These are phyloP conservation scores for Aspiorhynchus laticeps DNA, from an alignment of 2,113 vertebrate species.

Conservation along the genomic window DNA sequence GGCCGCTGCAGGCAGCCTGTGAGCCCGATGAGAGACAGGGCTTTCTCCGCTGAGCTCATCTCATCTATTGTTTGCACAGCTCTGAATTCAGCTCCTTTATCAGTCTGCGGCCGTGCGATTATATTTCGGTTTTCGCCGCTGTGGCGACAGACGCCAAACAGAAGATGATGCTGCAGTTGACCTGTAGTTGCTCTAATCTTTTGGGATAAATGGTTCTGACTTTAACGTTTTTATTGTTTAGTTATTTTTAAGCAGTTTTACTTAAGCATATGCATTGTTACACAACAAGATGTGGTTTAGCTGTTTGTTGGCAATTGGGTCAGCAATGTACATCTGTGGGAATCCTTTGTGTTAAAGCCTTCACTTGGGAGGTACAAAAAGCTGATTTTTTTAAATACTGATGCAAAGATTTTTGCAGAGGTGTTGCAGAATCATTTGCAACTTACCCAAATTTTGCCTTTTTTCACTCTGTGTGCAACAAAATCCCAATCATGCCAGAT, in stretches of 20 bases:
- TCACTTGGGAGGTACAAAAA: not conserved
- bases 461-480: conserved; percentile 9
- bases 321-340: not conserved
- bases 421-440: conserved; percentile 28
- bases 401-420: conserved; percentile 20
- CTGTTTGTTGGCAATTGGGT: not conserved
- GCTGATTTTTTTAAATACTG: not conserved
- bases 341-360: not conserved
- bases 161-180: conserved; percentile 21
- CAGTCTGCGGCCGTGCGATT: conserved; percentile 51
- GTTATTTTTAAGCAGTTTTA: not conserved
- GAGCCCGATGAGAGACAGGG: conserved; percentile 45
- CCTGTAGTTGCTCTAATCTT: not conserved
- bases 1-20: conserved; percentile 36
- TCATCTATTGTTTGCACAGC: conserved; percentile 58
- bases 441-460: conserved; percentile 53
- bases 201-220: not conserved
- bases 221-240: not conserved
- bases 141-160: conserved; percentile 53
- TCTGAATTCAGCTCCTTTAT: conserved; percentile 34
- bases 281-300: conserved; percentile 1
- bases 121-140: not conserved
- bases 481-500: conserved; percentile 23
- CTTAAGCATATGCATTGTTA: not conserved
- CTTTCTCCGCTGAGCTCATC: conserved; percentile 54